Percentiles rank a stretch among this genome's conserved stretches.
Evolutionary conservation across 2,888 invertebrate genomes (phyloP).

Genomic region (Leucophora obtusa): DNA sequence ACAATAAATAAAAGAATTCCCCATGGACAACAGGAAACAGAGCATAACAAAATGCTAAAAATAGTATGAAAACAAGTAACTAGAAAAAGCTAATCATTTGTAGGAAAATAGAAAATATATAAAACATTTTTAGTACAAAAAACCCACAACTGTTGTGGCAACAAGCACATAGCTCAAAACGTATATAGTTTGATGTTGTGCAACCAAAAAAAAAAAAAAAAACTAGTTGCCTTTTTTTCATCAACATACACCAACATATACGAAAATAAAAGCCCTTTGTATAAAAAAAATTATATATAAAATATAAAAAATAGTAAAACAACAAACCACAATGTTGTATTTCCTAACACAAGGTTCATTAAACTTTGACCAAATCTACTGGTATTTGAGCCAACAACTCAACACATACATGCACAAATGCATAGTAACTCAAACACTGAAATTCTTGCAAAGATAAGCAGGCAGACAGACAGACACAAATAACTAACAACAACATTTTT

Average conservation of each 20-base stretch:
- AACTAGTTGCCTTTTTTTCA: not conserved
- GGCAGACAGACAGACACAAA: not conserved
- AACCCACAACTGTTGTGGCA: slow-evolving; percentile 14
- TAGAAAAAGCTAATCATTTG: not conserved
- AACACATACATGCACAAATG: not conserved
- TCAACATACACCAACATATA: not conserved
- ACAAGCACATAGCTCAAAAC: not conserved
- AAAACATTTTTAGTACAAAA: not conserved
- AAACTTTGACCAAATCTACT: slow-evolving; percentile 61
- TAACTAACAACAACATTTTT: not conserved
- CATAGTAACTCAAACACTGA: slow-evolving; percentile 1
- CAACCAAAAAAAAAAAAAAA: not conserved
- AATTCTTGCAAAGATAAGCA: not conserved
- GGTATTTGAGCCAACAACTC: slow-evolving; percentile 45
- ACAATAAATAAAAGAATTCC: not conserved
- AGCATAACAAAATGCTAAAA: not conserved
- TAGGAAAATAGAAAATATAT: not conserved
- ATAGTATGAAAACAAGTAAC: not conserved
- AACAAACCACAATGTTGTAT: slow-evolving; percentile 2
- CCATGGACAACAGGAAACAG: not conserved
- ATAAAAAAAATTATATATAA: not conserved
- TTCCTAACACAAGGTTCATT: slow-evolving; percentile 52
- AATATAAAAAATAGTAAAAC: slow-evolving; percentile 8
- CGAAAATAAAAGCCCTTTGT: slow-evolving; percentile 5
- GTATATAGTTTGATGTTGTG: slow-evolving; percentile 10